phyloP scores from a whole-genome alignment of 2,888 invertebrate genomes.

The Caenorhabditis drosophilae region DNA sequence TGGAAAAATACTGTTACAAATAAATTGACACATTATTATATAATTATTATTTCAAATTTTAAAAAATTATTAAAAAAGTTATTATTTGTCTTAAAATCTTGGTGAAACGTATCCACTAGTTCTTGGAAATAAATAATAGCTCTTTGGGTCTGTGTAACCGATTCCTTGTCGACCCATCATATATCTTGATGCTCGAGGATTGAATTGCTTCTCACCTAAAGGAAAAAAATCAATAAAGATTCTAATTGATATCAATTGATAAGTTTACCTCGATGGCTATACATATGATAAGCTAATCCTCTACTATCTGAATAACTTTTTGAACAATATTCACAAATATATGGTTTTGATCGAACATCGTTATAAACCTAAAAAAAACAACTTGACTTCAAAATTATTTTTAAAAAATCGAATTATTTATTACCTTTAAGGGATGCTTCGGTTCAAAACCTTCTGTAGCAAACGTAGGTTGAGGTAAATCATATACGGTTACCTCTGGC shows the following conservation, averaged over 20 bases:
- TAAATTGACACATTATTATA: too few species aligned
- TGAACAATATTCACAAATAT: conserved; percentile 69
- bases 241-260: background rate
- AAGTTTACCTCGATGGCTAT: conserved; percentile 48
- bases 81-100: conserved; percentile 27
- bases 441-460: conserved; percentile 64
- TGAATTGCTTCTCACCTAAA: conserved; percentile 62
- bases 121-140: conserved; percentile 45
- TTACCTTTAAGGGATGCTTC: conserved; percentile 57
- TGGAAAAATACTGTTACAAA: too few species aligned
- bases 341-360: conserved; percentile 65
- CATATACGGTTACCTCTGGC: conserved; percentile 31
- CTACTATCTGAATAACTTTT: conserved; percentile 66
- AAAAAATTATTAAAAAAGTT: too few species aligned
- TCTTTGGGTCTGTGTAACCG: conserved; percentile 52
- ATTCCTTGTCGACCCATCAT: conserved; percentile 62
- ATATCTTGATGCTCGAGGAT: conserved; percentile 65
- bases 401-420: background rate
- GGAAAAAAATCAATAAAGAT: background rate
- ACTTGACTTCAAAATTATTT: background rate
- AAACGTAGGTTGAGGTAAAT: conserved; percentile 64
- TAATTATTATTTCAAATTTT: too few species aligned
- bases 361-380: conserved; percentile 52
- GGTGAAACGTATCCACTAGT: conserved; percentile 43
- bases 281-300: conserved; percentile 67